Evolutionary conservation across 2,797 vertebrate species (phyloP).

Genomic region (Amniataba percoides): DNA sequence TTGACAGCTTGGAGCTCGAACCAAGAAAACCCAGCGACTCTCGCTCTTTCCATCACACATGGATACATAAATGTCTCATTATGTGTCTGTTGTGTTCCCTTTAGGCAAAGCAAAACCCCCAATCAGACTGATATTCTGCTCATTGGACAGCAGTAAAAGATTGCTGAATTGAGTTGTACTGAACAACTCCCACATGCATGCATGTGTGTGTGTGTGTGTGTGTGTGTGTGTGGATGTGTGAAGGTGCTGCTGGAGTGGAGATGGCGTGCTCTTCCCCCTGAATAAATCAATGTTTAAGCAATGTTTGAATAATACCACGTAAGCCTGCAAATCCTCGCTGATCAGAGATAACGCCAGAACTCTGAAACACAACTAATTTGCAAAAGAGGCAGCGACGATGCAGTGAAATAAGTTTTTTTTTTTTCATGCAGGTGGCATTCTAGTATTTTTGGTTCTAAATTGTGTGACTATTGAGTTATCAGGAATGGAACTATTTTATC

Average conservation of each 20-base stretch:
- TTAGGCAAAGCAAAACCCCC: slow-evolving; percentile 41
- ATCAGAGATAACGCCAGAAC: slow-evolving; percentile 39
- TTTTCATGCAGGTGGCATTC: not conserved
- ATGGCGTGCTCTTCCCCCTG: slow-evolving; percentile 4
- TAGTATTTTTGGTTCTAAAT: not conserved
- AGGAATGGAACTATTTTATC: slow-evolving; percentile 25
- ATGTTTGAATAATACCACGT: slow-evolving; percentile 40
- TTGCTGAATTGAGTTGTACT: not conserved
- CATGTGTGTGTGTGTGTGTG: slow-evolving; percentile 6
- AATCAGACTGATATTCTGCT: slow-evolving; percentile 25
- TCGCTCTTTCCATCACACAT: slow-evolving; percentile 25
- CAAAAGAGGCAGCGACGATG: not conserved
- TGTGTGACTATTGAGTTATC: not conserved
- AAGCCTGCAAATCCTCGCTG: slow-evolving; percentile 47
- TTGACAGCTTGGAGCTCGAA: slow-evolving; percentile 49
- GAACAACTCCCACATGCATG: slow-evolving; percentile 26
- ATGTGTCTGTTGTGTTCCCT: slow-evolving; percentile 37
- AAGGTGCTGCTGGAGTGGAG: slow-evolving; percentile 30
- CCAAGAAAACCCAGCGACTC: slow-evolving; percentile 24
- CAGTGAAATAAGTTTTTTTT: slow-evolving; percentile 1
- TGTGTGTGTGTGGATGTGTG: slow-evolving; percentile 12
- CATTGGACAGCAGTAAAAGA: slow-evolving; percentile 14
- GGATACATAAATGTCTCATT: slow-evolving; percentile 28
- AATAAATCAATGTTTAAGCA: slow-evolving; percentile 53
- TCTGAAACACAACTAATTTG: slow-evolving; percentile 32